Base-by-base conservation (phyloP, 2,113 vertebrate species). In the Echinops telfairi region DNA sequence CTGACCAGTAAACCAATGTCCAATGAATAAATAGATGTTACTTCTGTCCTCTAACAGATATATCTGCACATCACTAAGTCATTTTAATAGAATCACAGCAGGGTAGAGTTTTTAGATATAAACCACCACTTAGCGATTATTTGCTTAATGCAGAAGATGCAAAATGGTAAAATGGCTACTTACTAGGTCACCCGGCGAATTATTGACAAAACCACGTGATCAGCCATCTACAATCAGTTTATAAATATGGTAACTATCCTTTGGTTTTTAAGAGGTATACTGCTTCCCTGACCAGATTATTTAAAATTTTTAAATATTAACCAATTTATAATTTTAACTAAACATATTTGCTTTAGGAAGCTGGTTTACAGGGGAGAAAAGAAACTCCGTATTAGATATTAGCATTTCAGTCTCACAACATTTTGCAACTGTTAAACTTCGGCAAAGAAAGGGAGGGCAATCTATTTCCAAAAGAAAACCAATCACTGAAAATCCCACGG, bases 281-380 rank as follows among this genome's bases (percentile, higher is more conserved):
- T 70, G 47, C 80, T 70, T 76, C 58, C 27, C 8, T 60, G 20
- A 70, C 3, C 58, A 81, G 17, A 71, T 29, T 23, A 92, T n/a
- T 91, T 71, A 29, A 1, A 81, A 92, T 66, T 87, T 93, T 87
- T 80, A 89, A 97, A 81, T 25, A 70, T 33, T 75, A 71, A 86
- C 73, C 62, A 70, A 70, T 73, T 89, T 89, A 27, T 85, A 90
- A 38, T 29, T 82, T 40, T 40, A 40, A 40, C 40, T 16, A 86
- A 86, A 87, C 3, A 89, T 3, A 77, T 47, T 77, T 81, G 40
- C 62, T 57, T 94, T 84, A 92, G 90, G 75, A 93, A 79, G 40
- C 40, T 92, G 7, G 9, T 66, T 83, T 78, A 43, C n/a, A 88
- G 81, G 70, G 85, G 88, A 40, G 40, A 40, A 40, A 40, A 40